These are phyloP conservation scores for Dermatemys mawii DNA, from an alignment of 2,113 vertebrate species.

Conservation along the genomic window DNA sequence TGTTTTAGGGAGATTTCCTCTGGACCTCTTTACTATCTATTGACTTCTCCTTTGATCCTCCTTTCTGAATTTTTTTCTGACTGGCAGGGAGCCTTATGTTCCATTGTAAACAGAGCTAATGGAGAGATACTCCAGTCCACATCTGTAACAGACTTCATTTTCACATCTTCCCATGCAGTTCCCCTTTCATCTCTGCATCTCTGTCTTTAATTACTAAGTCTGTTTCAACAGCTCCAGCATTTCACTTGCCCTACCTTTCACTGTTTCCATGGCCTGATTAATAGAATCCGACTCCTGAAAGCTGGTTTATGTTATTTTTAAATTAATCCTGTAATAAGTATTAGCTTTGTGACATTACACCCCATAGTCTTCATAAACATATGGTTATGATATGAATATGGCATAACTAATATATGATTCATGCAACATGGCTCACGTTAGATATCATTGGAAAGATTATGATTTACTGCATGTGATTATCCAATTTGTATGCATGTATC, in stretches of 20 bases:
- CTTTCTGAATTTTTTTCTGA: slow-evolving; percentile 16
- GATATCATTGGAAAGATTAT: too few species aligned
- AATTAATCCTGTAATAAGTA: not conserved
- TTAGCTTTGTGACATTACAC: too few species aligned
- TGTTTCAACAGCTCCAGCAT: not conserved
- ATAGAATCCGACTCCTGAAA: not conserved
- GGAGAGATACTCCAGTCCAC: slow-evolving; percentile 29
- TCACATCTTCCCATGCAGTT: slow-evolving; percentile 26
- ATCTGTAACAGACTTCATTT: slow-evolving; percentile 46
- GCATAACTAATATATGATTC: too few species aligned
- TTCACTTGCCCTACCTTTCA: not conserved
- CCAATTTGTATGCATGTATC: too few species aligned
- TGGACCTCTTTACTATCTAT: slow-evolving; percentile 29
- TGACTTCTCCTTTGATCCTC: slow-evolving; percentile 21
- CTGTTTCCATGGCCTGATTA: not conserved
- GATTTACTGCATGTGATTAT: too few species aligned
- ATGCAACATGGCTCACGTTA: too few species aligned
- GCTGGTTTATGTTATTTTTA: not conserved
- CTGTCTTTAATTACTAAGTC: slow-evolving; percentile 47
- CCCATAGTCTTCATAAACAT: too few species aligned
- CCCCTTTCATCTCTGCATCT: slow-evolving; percentile 52
- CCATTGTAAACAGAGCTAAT: slow-evolving; percentile 26
- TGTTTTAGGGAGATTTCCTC: slow-evolving; percentile 14
- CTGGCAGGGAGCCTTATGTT: slow-evolving; percentile 29
- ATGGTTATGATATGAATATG: too few species aligned